phyloP scores from a whole-genome alignment of 2,888 invertebrate genomes.

The Cactoblastis cactorum region DNA sequence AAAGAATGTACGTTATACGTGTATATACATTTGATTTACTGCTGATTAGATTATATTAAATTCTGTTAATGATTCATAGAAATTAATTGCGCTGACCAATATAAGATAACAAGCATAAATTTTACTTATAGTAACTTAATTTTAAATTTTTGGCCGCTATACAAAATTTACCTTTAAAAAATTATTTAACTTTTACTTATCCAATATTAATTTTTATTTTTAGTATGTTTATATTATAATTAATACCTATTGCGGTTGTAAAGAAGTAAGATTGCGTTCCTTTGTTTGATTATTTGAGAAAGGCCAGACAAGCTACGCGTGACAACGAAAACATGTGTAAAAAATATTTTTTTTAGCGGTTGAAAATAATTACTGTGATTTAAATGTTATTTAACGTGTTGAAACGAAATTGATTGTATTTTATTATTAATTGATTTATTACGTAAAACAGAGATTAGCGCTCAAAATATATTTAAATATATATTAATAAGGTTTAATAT shows the following conservation, averaged over 20 bases:
- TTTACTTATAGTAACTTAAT: slow-evolving; percentile 12
- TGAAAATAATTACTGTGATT: slow-evolving; percentile 57
- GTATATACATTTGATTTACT: too few relatives aligned
- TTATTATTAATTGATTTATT: slow-evolving; percentile 18
- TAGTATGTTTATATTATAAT: not conserved
- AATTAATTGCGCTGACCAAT: slow-evolving; percentile 55
- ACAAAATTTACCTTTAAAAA: not conserved
- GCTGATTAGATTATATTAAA: not conserved
- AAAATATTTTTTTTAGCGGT: slow-evolving; percentile 29
- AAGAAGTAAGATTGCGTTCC: not conserved
- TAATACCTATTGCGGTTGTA: not conserved
- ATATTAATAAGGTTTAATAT: slow-evolving; percentile 37
- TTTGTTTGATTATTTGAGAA: not conserved
- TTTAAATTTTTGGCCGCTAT: too few relatives aligned
- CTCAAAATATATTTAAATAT: slow-evolving; percentile 46
- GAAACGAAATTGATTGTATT: slow-evolving; percentile 29
- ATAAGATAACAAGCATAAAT: slow-evolving; percentile 27
- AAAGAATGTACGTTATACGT: too few relatives aligned
- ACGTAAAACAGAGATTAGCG: slow-evolving; percentile 36
- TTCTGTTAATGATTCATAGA: slow-evolving; percentile 14
- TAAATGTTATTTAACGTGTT: slow-evolving; percentile 50
- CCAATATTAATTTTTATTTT: too few relatives aligned
- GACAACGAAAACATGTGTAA: slow-evolving; percentile 28
- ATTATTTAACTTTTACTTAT: too few relatives aligned
- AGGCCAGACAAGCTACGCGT: not conserved